A percentile compares a stretch with the other conserved stretches of the same genome.
Evolutionary conservation across 2,888 invertebrate species (phyloP).

Genomic region (Chrysomela aeneicollis): DNA sequence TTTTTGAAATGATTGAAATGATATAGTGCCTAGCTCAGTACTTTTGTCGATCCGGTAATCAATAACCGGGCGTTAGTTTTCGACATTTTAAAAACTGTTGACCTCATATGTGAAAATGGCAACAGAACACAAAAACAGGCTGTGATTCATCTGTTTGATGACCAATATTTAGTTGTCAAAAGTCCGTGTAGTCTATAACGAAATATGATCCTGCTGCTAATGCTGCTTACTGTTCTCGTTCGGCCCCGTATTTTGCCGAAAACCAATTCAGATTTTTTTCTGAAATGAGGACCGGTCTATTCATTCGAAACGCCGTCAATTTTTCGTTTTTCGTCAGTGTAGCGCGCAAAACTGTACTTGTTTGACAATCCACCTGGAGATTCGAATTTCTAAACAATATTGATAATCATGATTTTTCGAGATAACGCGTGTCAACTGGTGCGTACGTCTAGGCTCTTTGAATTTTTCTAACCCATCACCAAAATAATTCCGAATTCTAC

Average conservation of each 20-base stretch:
- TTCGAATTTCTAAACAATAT: background rate
- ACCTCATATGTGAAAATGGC: constrained; percentile 39
- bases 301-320: background rate
- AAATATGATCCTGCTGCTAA: constrained; percentile 52
- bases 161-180: constrained; percentile 62
- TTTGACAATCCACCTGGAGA: background rate
- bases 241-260: background rate
- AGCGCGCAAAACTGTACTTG: background rate
- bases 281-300: background rate
- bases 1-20: constrained; percentile 36
- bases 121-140: constrained; percentile 64
- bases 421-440: too few relatives aligned
- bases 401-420: background rate
- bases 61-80: constrained; percentile 44
- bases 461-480: too few relatives aligned
- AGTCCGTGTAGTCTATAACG: constrained; percentile 53
- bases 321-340: background rate
- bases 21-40: constrained; percentile 60
- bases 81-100: constrained; percentile 49
- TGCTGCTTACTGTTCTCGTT: constrained; percentile 35
- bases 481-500: too few relatives aligned
- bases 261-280: background rate
- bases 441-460: too few relatives aligned
- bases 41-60: constrained; percentile 46
- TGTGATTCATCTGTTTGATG: constrained; percentile 64